Evolutionary conservation across 37 sponge, comb jelly and placozoan species (phyloP).

Genomic region (Tethya wilhelma): DNA sequence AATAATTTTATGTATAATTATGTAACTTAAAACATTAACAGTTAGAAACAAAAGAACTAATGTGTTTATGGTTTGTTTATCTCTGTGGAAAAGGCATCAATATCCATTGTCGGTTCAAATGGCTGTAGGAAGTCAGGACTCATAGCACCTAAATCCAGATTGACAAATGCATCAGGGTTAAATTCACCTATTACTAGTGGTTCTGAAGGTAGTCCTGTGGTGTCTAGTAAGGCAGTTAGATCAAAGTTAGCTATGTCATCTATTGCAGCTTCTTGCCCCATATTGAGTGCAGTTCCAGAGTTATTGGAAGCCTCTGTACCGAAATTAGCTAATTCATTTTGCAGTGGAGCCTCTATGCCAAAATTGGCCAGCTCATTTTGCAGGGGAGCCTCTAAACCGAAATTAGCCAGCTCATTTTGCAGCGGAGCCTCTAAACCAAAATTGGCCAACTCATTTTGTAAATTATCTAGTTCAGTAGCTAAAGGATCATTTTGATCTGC

Average conservation of each 20-base stretch:
- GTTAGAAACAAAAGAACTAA: conserved; percentile 12
- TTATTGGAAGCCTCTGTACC: background rate
- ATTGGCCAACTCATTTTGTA: background rate
- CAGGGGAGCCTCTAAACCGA: background rate
- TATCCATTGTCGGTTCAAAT: too few relatives aligned
- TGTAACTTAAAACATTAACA: background rate
- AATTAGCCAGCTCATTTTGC: background rate
- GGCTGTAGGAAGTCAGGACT: too few relatives aligned
- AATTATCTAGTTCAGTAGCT: too few relatives aligned
- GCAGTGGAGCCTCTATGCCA: background rate
- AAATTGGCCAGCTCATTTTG: background rate
- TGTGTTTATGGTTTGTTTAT: background rate
- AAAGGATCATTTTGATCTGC: too few relatives aligned
- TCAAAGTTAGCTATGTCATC: conserved; percentile 19
- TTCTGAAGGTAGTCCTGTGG: too few relatives aligned
- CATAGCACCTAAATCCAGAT: too few relatives aligned
- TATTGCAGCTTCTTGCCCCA: background rate
- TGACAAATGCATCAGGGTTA: too few relatives aligned
- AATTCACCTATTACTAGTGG: too few relatives aligned
- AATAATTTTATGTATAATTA: background rate
- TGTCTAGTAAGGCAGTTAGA: conserved; percentile 20
- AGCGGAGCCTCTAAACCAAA: background rate
- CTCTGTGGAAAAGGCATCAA: background rate
- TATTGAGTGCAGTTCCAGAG: background rate
- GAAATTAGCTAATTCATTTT: background rate